Evolutionary conservation across 2,797 vertebrate species (phyloP).

Genomic region (Sebastes melanostomus): DNA sequence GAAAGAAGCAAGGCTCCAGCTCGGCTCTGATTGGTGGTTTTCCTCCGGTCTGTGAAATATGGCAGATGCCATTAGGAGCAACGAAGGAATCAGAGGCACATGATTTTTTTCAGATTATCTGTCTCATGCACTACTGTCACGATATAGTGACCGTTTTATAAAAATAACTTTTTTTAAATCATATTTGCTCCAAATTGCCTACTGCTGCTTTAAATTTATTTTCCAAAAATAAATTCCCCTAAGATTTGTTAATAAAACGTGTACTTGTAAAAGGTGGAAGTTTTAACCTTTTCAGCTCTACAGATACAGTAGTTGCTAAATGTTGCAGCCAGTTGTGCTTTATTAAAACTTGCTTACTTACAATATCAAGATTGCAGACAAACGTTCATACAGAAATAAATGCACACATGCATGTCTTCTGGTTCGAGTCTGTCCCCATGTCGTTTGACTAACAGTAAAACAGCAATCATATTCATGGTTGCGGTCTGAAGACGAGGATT

Average conservation of each 20-base stretch:
- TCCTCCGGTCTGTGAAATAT: too few species aligned
- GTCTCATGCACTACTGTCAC: accelerated
- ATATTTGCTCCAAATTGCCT: too few species aligned
- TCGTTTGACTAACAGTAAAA: too few species aligned
- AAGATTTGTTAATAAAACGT: background rate
- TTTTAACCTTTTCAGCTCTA: background rate
- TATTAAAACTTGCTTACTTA: background rate
- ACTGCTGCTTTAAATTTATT: too few species aligned
- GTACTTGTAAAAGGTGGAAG: background rate
- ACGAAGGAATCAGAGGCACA: too few species aligned
- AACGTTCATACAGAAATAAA: background rate
- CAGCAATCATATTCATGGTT: too few species aligned
- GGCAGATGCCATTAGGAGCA: too few species aligned
- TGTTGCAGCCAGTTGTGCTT: background rate
- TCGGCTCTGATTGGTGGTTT: too few species aligned
- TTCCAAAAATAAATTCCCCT: background rate
- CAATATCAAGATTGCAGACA: background rate
- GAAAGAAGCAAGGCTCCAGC: too few species aligned
- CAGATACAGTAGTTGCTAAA: background rate
- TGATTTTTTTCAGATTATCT: too few species aligned
- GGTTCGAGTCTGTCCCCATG: background rate
- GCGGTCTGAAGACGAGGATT: background rate
- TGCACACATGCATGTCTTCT: background rate
- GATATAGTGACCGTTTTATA: too few species aligned
- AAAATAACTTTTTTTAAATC: too few species aligned